Conservation (phyloP, 2,888 invertebrate genomes). For the Aphidius colemani region DNA sequence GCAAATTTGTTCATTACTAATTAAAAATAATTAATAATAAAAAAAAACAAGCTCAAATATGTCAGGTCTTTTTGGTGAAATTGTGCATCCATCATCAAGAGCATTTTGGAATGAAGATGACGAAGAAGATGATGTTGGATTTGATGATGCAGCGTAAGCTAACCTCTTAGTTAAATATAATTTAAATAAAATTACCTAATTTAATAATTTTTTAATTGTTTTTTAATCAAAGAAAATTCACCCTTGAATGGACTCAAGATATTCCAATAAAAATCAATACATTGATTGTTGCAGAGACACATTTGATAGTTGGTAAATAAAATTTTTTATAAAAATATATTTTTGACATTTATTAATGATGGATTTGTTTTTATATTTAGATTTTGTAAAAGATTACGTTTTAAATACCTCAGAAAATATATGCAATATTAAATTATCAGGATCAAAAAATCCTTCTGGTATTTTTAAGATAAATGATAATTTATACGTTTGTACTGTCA, state of each 20-base stretch:
- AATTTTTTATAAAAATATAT: not conserved
- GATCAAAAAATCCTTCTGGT: slow-evolving; percentile 39
- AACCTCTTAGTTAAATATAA: slow-evolving; percentile 9
- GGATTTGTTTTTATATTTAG: slow-evolving; percentile 31
- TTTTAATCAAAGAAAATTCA: slow-evolving; percentile 42
- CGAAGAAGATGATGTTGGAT: slow-evolving; percentile 40
- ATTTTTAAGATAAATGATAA: slow-evolving; percentile 43
- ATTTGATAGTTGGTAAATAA: slow-evolving; percentile 45
- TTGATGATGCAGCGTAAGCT: slow-evolving; percentile 36
- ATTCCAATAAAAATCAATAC: slow-evolving; percentile 44
- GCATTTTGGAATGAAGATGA: slow-evolving; percentile 57
- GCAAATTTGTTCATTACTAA: not conserved
- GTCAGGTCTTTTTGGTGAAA: slow-evolving; percentile 51
- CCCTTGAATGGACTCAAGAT: slow-evolving; percentile 44
- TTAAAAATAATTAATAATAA: slow-evolving; percentile 1
- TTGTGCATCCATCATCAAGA: slow-evolving; percentile 51
- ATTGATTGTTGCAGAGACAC: slow-evolving; percentile 49
- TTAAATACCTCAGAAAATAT: slow-evolving; percentile 37
- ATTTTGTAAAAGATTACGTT: slow-evolving; percentile 42
- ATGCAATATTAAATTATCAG: slow-evolving; percentile 43
- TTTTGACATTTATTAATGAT: not conserved
- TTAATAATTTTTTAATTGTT: slow-evolving; percentile 17
- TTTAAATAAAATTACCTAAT: slow-evolving; percentile 26
- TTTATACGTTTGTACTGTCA: slow-evolving; percentile 44
- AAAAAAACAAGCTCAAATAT: slow-evolving; percentile 1